Evolutionary conservation across 2,113 vertebrate genomes (phyloP).

Genomic region (Ibidorhyncha struthersii): DNA sequence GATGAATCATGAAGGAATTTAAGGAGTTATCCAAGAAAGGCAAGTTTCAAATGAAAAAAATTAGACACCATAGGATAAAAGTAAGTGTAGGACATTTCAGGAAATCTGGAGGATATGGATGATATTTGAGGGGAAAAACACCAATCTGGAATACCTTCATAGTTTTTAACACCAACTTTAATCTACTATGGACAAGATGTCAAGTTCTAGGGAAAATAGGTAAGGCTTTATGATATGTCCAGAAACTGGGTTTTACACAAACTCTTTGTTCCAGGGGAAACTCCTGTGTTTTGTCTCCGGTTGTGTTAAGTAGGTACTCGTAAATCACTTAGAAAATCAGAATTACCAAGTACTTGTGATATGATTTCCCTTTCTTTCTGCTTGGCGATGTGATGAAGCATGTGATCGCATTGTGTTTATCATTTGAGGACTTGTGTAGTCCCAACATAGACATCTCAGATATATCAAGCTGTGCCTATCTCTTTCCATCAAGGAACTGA

Average conservation of each 20-base stretch:
- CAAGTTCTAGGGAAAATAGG: background rate
- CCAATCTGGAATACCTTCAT: background rate
- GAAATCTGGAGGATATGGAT: background rate
- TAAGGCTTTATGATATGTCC: background rate
- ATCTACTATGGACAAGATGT: background rate
- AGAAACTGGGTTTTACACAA: background rate
- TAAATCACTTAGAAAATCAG: background rate
- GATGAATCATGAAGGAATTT: background rate
- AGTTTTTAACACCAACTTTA: background rate
- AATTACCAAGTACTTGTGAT: background rate
- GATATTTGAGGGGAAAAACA: background rate
- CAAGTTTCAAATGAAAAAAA: background rate
- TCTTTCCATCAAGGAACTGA: background rate
- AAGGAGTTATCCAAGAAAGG: background rate
- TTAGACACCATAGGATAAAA: background rate
- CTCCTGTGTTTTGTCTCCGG: background rate
- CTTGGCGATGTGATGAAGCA: background rate
- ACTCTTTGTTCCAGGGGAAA: background rate
- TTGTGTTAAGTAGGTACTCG: background rate
- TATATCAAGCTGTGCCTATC: background rate
- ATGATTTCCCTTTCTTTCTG: background rate
- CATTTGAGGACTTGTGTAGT: background rate
- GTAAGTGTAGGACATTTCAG: background rate
- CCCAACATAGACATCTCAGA: background rate
- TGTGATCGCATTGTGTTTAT: rapidly evolving